These are phyloP conservation scores for Spilogale gracilis DNA, from an alignment of 2,113 vertebrate genomes.

Conservation along the genomic window DNA sequence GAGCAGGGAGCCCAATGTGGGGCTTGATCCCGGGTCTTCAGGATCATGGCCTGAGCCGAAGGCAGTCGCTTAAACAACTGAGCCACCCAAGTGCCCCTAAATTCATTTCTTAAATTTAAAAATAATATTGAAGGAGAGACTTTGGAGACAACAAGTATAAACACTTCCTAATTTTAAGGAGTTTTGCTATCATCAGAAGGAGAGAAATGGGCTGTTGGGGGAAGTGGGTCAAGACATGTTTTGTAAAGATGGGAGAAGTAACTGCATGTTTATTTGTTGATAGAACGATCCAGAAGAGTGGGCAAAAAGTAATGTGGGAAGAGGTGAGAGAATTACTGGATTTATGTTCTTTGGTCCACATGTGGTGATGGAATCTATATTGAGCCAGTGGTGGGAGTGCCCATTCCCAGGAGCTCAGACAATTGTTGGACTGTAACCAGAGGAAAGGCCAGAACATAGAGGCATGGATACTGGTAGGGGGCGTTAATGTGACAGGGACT, in stretches of 20 bases:
- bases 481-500: neutral
- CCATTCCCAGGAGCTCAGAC: neutral
- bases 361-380: too few relatives aligned
- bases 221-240: neutral
- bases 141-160: neutral
- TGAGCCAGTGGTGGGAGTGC: neutral
- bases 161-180: neutral
- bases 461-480: neutral
- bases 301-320: neutral
- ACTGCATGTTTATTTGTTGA: neutral
- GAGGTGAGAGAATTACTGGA: neutral
- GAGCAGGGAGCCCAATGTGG: too few relatives aligned
- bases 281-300: neutral
- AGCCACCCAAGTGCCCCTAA: too few relatives aligned
- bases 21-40: too few relatives aligned
- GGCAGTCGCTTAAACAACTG: too few relatives aligned
- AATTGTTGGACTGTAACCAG: neutral
- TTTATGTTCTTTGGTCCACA: neutral
- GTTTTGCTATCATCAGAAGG: neutral
- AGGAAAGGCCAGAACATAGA: neutral
- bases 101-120: neutral
- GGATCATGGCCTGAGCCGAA: too few relatives aligned
- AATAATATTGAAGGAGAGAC: neutral
- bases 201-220: neutral
- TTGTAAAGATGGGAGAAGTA: constrained; percentile 20